Base-by-base conservation (phyloP, 2,888 invertebrate species). In the Nephrotoma flavescens region DNA sequence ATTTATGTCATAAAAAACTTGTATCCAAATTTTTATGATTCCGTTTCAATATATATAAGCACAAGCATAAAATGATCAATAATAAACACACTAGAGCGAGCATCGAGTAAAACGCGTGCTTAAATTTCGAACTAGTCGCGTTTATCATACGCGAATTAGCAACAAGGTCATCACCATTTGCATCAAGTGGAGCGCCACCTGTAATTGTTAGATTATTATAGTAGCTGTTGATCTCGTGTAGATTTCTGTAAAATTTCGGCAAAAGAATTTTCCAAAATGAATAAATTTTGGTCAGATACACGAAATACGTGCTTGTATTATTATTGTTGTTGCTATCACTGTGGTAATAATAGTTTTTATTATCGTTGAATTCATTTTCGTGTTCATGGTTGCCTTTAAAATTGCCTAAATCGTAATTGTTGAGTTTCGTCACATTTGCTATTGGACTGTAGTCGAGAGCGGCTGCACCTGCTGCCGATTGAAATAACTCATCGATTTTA, bases 51-150 rank as follows among this genome's bases (percentile, higher is more conserved):
- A 92, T 88, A 86, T 91, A 91, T 0, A 92, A 90, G 87, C 92
- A 92, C 6, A 92, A 86, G 0, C 91, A 90, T 1, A 92, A 88
- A 2, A 91, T 89, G 0, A 89, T 89, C 15, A 92, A 88, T 0
- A 92, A 89, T 6, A 91, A 86, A 85, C 90, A 90, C 0, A 91
- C 91, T 0, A 92, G 88, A 0, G 89, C 89, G 2, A 92, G 88
- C 91, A 92, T 90, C 4, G 91, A 90, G 87, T 91, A 92, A 87
- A 92, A 92, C 0, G 91, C 92, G 86, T 91, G 91, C 4, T 91
- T 91, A 87, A 91, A 92, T 31, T 91, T 91, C 57, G 87, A 84
- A 2, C 86, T 11, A 42, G 12, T 87, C 2, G 45, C 47, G 84
- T 86, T 85, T 15, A 42, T 85, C 19, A 52, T 83, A 31, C 83